Conservation (phyloP, 2,888 invertebrate genomes). For the Zeuzera pyrina region DNA sequence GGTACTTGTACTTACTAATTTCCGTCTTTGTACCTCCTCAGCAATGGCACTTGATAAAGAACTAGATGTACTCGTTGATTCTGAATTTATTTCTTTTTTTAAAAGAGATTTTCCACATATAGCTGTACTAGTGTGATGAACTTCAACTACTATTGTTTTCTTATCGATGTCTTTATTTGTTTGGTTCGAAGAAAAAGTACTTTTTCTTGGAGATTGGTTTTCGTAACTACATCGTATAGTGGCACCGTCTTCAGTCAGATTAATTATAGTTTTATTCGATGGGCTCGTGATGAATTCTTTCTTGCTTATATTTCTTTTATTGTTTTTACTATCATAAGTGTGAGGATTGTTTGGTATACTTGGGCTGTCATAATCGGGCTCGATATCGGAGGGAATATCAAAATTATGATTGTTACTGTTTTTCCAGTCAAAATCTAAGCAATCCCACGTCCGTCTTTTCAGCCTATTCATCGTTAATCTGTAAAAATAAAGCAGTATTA, state of each 20-base stretch:
- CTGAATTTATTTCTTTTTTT: slow-evolving; percentile 36
- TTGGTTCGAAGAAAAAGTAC: slow-evolving; percentile 40
- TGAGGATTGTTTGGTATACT: slow-evolving; percentile 66
- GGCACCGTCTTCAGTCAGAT: slow-evolving; percentile 80
- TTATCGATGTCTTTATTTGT: slow-evolving; percentile 47
- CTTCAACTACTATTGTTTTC: slow-evolving; percentile 83
- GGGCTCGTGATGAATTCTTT: slow-evolving; percentile 49
- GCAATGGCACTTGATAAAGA: slow-evolving; percentile 66
- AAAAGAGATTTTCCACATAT: slow-evolving; percentile 36
- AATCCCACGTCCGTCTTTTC: slow-evolving; percentile 74
- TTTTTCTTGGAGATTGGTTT: slow-evolving; percentile 54
- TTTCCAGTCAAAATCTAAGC: slow-evolving; percentile 73
- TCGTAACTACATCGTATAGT: slow-evolving; percentile 78
- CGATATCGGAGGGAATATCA: slow-evolving; percentile 64
- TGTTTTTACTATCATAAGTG: slow-evolving; percentile 53
- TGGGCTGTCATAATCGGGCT: slow-evolving; percentile 60
- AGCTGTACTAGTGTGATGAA: slow-evolving; percentile 69
- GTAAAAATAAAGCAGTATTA: slow-evolving; percentile 18
- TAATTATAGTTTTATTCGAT: slow-evolving; percentile 81
- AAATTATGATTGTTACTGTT: slow-evolving; percentile 61
- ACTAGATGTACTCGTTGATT: slow-evolving; percentile 48
- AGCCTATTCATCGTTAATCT: slow-evolving; percentile 58
- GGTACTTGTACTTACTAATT: slow-evolving; percentile 36
- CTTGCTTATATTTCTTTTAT: slow-evolving; percentile 35
- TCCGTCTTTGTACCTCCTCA: slow-evolving; percentile 59